These are phyloP conservation scores for Poeciliopsis turrubarensis DNA, from an alignment of 2,113 vertebrate genomes.

Conservation along the genomic window DNA sequence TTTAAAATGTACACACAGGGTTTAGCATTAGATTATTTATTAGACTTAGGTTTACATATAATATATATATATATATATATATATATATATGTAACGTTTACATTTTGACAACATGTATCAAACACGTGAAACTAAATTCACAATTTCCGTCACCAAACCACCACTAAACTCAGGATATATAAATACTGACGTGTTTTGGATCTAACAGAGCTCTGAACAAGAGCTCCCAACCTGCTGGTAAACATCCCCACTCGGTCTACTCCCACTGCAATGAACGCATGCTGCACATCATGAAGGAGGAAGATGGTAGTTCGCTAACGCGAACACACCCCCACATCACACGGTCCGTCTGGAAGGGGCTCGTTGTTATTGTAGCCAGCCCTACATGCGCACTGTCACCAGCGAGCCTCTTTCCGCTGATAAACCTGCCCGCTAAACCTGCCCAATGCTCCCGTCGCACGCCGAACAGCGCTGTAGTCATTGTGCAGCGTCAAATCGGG, in stretches of 20 bases:
- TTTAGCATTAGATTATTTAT: too few relatives aligned
- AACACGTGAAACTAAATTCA: not conserved
- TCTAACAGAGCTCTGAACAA: constrained; percentile 8
- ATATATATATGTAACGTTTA: too few relatives aligned
- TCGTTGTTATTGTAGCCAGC: constrained; percentile 76
- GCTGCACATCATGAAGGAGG: constrained; percentile 79
- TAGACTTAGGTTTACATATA: too few relatives aligned
- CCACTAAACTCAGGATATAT: not conserved
- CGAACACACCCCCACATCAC: constrained; percentile 84
- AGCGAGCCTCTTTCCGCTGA: constrained; percentile 28
- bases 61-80: too few relatives aligned
- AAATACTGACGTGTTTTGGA: constrained; percentile 16
- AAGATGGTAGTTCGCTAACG: constrained; percentile 83
- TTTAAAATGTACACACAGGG: too few relatives aligned
- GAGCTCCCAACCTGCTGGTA: constrained; percentile 45
- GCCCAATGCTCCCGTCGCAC: not conserved
- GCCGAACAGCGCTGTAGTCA: not conserved
- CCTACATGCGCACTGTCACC: constrained; percentile 70
- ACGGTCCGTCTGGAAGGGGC: constrained; percentile 75
- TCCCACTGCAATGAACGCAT: constrained; percentile 76
- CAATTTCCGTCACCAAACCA: not conserved
- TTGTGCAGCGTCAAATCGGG: not conserved
- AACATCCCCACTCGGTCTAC: constrained; percentile 66
- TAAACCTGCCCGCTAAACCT: constrained; percentile 2
- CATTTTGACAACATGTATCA: not conserved